phyloP scores from a whole-genome alignment of 2,797 vertebrate species.

The Amniataba percoides region DNA sequence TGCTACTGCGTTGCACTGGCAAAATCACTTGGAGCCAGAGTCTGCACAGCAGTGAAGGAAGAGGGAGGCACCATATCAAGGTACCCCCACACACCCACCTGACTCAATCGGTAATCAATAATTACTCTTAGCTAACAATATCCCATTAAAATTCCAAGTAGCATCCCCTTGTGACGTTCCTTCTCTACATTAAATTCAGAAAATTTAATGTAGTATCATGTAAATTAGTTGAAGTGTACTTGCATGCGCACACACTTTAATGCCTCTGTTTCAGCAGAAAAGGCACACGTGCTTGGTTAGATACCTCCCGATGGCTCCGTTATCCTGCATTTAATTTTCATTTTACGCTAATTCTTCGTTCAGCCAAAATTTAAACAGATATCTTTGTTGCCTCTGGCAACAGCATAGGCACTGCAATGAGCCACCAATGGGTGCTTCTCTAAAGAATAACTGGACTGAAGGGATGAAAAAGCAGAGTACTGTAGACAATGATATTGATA shows the following conservation, averaged over 20 bases:
- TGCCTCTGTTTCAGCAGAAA: constrained; percentile 38
- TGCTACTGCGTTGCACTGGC: no score
- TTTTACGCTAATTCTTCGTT: constrained; percentile 66
- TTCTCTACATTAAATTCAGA: no score
- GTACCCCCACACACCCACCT: not conserved
- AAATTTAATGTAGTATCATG: no score
- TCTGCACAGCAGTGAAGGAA: no score
- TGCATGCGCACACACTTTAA: not conserved
- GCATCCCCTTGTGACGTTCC: no score
- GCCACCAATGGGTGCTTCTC: constrained; percentile 36
- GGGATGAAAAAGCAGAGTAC: constrained; percentile 36
- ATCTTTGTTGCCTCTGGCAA: constrained; percentile 69
- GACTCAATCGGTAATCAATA: no score
- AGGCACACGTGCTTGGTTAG: constrained; percentile 33
- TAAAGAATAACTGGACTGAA: constrained; percentile 49
- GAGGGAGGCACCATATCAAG: no score
- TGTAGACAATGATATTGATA: constrained; percentile 60
- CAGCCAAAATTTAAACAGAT: constrained; percentile 74
- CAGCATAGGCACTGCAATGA: constrained; percentile 57
- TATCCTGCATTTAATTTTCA: constrained; percentile 69
- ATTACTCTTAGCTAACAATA: no score
- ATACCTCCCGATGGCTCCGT: constrained; percentile 48
- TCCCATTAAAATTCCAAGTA: no score
- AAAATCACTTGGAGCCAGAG: no score
- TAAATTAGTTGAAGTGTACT: no score